Percentiles rank a stretch among this genome's conserved stretches.
These are phyloP conservation scores for Nowickia ferox DNA, from an alignment of 2,888 invertebrate genomes.

Conservation along the genomic window DNA sequence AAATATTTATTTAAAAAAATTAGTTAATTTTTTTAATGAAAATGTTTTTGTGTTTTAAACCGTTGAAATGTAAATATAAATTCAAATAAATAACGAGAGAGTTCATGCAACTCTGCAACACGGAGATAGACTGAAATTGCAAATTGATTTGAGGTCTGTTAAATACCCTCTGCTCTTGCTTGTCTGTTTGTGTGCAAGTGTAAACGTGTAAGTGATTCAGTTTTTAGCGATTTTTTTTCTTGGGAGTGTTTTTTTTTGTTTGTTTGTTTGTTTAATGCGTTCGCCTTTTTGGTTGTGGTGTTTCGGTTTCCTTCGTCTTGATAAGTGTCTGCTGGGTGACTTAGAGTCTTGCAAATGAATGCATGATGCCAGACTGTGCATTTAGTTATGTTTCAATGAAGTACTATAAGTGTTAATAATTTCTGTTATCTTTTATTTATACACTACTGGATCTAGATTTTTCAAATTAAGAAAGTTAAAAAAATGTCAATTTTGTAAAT, in stretches of 20 bases:
- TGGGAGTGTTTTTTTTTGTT: slow-evolving; percentile 35
- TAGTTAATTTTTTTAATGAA: slow-evolving; percentile 37
- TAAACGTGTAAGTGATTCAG: slow-evolving; percentile 57
- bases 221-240: slow-evolving; percentile 44
- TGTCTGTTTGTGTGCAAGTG: slow-evolving; percentile 66
- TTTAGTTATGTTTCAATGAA: not conserved
- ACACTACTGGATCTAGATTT: no score
- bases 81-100: slow-evolving; percentile 69
- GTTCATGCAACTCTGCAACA: slow-evolving; percentile 83
- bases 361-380: slow-evolving; percentile 58
- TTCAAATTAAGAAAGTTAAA: no score
- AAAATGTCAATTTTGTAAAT: no score
- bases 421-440: slow-evolving; percentile 5
- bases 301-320: slow-evolving; percentile 71
- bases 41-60: slow-evolving; percentile 50
- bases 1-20: slow-evolving; percentile 58
- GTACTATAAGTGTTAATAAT: slow-evolving; percentile 57
- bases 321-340: slow-evolving; percentile 64
- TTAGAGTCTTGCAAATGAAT: slow-evolving; percentile 73
- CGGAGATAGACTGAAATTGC: slow-evolving; percentile 84
- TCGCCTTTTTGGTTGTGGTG: slow-evolving; percentile 59
- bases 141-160: slow-evolving; percentile 84
- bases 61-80: slow-evolving; percentile 46
- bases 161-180: slow-evolving; percentile 82
- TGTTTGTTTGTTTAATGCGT: slow-evolving; percentile 55